Evolutionary conservation across 2,113 vertebrate genomes (phyloP), one percentile per base, ranked within the genome.

Genomic region (Takifugu bimaculatus): DNA sequence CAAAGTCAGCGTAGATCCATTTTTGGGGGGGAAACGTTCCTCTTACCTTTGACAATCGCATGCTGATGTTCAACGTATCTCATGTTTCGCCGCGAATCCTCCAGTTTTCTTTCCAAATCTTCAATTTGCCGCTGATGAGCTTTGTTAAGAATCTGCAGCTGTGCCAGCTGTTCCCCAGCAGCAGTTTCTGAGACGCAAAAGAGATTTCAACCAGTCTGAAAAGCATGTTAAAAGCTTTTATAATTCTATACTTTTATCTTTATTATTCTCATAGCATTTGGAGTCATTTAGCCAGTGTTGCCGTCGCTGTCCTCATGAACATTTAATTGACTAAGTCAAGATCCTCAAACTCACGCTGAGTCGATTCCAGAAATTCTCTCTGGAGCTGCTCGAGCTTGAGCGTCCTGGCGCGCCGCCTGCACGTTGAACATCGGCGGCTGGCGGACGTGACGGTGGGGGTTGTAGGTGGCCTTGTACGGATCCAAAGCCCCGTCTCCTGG

Each of bases 1-100:
- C 5, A 51, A 25, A 1, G 0, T 4, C 1, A 26, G 14, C 13
- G 29, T 6, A 28, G 0, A 13, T 0, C 4, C 11, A 58, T 35
- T 4, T 14, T 27, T 61, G 13, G 52, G 50, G 35, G 11, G 13
- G 9, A 28, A 20, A 35, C 4, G 7, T 58, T 25, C 72, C 64
- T 72, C 45, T 81, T 87, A 94, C 96, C 96, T 94, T 91, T 94
- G 39, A 93, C 72, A 1, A 99, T 92, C n/a, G 92, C 90, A 83
- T 95, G 93, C 80, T 98, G 96, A 80, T 99, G 97, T 75, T 93
- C 95, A 39, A 96, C 78, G 64, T 93, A 96, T 66, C 97, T 93
- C 85, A 94, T 89, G 32, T 93, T 94, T 53, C 93, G 93, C 2
- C 91, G 88, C 43, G 91, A 92, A 63, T 98, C 95, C 56, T 95